Base-by-base conservation (phyloP, 1,140 invertebrate genomes). In the Helicoverpa armigera region DNA sequence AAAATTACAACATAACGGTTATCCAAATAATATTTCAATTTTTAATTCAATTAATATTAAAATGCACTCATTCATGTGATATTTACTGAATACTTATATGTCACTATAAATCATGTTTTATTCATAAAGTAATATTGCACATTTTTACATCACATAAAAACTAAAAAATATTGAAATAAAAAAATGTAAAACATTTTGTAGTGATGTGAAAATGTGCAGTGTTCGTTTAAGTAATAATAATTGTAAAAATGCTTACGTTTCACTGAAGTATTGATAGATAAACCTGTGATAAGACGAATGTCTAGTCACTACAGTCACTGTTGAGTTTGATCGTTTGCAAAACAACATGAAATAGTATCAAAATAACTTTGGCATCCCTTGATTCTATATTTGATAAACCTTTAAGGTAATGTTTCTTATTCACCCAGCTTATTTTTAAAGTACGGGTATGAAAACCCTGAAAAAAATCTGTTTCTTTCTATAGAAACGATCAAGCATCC, bases 11-110 rank as follows among this genome's bases (percentile, higher is more conserved):
- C 54, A 75, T 53, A 29, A 54, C 61, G 48, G 16, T 58, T 70
- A 79, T 58, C 53, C 29, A 79, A 50, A 60, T 60, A 69, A 18
- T n/a, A 69, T 70, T 70, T 67, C 51, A 23, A 7, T 69, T 79
- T 43, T 69, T 79, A 79, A 79, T 79, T 79, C 63, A 79, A 79
- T 70, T 79, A 79, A 78, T 13, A 58, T 60, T 79, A 70, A 67
- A 84, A 88, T 84, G 88, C 90, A 91, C 90, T 90, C 89, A 91
- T 89, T 90, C 88, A 89, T 91, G 90, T 91, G 90, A 91, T 91
- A 91, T 89, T 90, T 87, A 85, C 56, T 61, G 60, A 82, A 84
- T 87, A 82, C 80, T 43, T 82, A 85, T 70, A 58, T 83, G 83
- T 86, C 88, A 87, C 84, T 86, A 23, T 23, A 67, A 69, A 70